Evolutionary conservation across 2,797 vertebrate genomes (phyloP).

Genomic region (Sarcoramphus papa): DNA sequence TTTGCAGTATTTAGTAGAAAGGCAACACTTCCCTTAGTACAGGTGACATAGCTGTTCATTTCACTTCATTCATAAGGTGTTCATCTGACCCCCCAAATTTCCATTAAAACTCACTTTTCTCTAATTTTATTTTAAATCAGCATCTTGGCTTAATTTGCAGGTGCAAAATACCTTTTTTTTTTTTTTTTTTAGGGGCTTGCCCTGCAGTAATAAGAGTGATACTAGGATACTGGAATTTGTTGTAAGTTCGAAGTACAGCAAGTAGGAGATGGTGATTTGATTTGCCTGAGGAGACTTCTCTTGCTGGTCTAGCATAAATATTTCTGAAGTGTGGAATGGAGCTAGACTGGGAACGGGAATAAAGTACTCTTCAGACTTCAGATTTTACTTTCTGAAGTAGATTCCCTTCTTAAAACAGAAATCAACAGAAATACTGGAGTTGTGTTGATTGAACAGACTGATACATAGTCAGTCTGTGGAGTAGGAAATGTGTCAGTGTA

Average conservation of each 20-base stretch:
- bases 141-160: background rate
- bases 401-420: background rate
- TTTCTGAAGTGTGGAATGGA: background rate
- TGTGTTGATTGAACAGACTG: background rate
- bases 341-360: background rate
- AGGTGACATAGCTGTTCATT: background rate
- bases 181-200: background rate
- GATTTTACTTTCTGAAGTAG: background rate
- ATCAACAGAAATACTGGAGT: background rate
- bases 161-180: background rate
- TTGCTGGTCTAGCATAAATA: background rate
- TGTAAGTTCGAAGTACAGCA: background rate
- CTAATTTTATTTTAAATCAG: background rate
- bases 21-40: background rate
- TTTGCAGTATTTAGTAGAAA: background rate
- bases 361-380: background rate
- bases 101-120: background rate
- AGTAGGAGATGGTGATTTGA: background rate
- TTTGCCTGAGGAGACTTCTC: background rate
- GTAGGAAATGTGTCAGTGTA: background rate
- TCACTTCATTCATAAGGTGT: background rate
- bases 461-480: background rate
- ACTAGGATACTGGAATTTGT: background rate
- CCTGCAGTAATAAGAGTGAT: background rate
- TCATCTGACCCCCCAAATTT: background rate